Base-by-base conservation (phyloP, 2,888 invertebrate species). In the Drosophila suboccidentalis region DNA sequence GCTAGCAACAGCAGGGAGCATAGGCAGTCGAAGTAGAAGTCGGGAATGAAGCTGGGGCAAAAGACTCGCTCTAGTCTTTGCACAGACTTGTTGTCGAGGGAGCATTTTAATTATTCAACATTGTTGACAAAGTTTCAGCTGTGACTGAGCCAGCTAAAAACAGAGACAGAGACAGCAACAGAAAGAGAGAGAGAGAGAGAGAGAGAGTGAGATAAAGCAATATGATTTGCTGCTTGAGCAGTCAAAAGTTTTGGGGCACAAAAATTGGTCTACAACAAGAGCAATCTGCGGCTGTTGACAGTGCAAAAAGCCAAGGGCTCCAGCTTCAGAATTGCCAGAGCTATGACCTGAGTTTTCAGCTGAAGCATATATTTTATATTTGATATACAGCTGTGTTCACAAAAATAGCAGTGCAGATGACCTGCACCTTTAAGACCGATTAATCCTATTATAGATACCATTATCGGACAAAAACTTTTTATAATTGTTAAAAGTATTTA, bases 101-200 rank as follows among this genome's bases (percentile, higher is more conserved):
- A 90, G 88, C 87, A 82, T 90, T 90, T 90, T 90, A 91, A 90
- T 90, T 91, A 90, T 90, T 90, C 91, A 90, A 84, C 81, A 87
- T 89, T 90, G 90, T 90, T 90, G 90, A 90, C 90, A 87, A 90
- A 90, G 78, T 88, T 90, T 91, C 80, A 78, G 80, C 87, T 80
- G 72, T 51, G 74, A 70, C 72, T 62, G 67, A 62, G 67, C 50
- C 36, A 39, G 4, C 13, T 15, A n/a, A 32, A n/a, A 26, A 26
- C 26, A 17, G 4, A 17, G 29, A 19, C 26, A 26, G 43, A 32
- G 47, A 4, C 11, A 43, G 5, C 15, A 2, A 4, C 5, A n/a
- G 54, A 32, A 15, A n/a, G n/a, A 0, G 19, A 17, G 41, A 10
- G 19, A 34, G 26, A 10, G 22, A 19, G 43, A 15, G n/a, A 17